Percentiles rank a stretch among this genome's conserved stretches.
These are phyloP conservation scores for Orthosia gracilis DNA, from an alignment of 2,888 invertebrate species.

Conservation along the genomic window DNA sequence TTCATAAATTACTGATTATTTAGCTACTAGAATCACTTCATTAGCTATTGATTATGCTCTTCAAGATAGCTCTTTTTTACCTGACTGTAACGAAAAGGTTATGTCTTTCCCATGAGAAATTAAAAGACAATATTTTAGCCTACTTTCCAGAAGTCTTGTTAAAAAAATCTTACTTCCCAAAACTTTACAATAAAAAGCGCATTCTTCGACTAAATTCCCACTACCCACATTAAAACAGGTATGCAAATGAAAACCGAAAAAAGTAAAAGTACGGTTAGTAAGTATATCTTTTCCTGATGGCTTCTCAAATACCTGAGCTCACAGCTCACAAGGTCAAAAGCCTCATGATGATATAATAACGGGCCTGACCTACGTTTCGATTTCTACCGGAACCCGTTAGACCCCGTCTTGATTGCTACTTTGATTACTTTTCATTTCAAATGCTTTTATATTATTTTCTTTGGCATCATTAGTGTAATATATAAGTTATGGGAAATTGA, in stretches of 20 bases:
- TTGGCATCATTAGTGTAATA: conserved; percentile 46
- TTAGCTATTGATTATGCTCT: neutral
- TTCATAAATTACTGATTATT: neutral
- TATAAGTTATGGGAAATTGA: conserved; percentile 33
- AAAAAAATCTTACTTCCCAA: no score
- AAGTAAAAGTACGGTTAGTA: conserved; percentile 63
- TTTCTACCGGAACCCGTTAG: conserved; percentile 74
- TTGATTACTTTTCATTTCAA: conserved; percentile 68
- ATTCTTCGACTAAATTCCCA: conserved; percentile 17
- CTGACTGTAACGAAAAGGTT: no score
- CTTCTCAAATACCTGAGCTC: conserved; percentile 48
- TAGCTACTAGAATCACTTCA: neutral
- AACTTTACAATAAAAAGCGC: neutral
- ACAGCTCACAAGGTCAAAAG: conserved; percentile 60
- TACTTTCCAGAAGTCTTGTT: neutral
- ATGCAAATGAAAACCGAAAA: conserved; percentile 39
- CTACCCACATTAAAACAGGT: conserved; percentile 13
- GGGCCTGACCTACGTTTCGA: conserved; percentile 77
- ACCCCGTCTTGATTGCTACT: conserved; percentile 51
- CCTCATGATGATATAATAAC: conserved; percentile 65
- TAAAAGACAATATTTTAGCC: neutral
- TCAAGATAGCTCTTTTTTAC: neutral
- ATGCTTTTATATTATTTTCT: conserved; percentile 41
- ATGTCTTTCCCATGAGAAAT: no score
- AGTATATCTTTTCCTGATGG: conserved; percentile 39